phyloP scores from a whole-genome alignment of 1,140 invertebrate species.

The Proales similis region DNA sequence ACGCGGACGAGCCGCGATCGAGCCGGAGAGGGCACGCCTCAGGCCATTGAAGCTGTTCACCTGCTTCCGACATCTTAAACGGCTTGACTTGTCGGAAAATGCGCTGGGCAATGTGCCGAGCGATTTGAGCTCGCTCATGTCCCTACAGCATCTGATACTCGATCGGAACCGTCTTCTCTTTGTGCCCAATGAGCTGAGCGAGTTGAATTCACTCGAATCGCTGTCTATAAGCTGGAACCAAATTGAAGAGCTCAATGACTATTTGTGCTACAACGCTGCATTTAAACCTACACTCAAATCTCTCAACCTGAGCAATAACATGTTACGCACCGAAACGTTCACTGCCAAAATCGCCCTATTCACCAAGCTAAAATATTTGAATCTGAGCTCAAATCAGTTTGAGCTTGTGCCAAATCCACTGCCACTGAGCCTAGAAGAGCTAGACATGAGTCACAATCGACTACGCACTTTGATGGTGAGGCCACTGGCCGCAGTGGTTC shows the following conservation, averaged over 20 bases:
- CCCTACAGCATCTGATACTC: background rate
- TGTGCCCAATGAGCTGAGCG: conserved; percentile 9
- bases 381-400: background rate
- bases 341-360: conserved; percentile 7
- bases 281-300: background rate
- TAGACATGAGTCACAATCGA: background rate
- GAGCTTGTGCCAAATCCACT: conserved; percentile 18
- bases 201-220: background rate
- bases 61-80: conserved; percentile 14
- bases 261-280: conserved; percentile 8
- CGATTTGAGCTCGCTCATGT: conserved; percentile 7
- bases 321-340: background rate
- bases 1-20: background rate
- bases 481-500: background rate
- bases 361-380: background rate
- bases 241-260: background rate
- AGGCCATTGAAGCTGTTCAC: conserved; percentile 3
- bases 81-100: conserved; percentile 2
- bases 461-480: conserved; percentile 2
- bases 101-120: conserved; percentile 9
- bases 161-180: conserved; percentile 8
- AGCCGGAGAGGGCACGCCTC: background rate
- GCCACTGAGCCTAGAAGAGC: background rate
- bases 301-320: background rate
- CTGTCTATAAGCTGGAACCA: background rate